These are phyloP conservation scores for Riptortus pedestris DNA, from an alignment of 1,140 invertebrate species.

Conservation along the genomic window DNA sequence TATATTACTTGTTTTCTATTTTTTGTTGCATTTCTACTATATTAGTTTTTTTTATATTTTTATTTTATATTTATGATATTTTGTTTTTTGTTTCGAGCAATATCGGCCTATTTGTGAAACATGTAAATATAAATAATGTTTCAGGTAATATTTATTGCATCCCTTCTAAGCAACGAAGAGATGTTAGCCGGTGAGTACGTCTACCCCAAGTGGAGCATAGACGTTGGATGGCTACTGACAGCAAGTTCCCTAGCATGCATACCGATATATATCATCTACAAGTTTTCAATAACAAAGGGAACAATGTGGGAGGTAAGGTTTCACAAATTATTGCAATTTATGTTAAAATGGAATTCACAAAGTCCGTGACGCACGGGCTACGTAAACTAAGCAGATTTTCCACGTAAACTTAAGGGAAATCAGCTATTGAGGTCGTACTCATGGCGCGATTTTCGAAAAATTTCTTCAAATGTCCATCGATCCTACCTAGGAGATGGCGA, in stretches of 20 bases:
- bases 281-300: slow-evolving; percentile 45
- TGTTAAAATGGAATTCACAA: neutral
- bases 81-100: too few species aligned
- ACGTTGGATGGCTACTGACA: slow-evolving; percentile 59
- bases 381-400: neutral
- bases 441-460: too few species aligned
- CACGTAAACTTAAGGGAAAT: neutral
- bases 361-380: too few species aligned
- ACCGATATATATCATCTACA: slow-evolving; percentile 52
- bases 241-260: slow-evolving; percentile 61
- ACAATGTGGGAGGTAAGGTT: slow-evolving; percentile 40
- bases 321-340: neutral
- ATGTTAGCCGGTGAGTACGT: slow-evolving; percentile 51
- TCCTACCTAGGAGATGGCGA: too few species aligned
- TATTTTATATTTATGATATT: too few species aligned
- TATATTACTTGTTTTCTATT: too few species aligned
- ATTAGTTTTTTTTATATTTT: too few species aligned
- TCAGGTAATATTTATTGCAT: slow-evolving; percentile 59
- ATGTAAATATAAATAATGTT: too few species aligned
- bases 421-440: too few species aligned
- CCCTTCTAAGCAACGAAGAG: slow-evolving; percentile 52
- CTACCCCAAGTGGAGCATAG: slow-evolving; percentile 58
- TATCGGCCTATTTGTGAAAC: too few species aligned
- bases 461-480: too few species aligned
- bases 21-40: too few species aligned